Evolutionary conservation across 1,140 invertebrate genomes (phyloP).

Genomic region (Epicauta chinensis): DNA sequence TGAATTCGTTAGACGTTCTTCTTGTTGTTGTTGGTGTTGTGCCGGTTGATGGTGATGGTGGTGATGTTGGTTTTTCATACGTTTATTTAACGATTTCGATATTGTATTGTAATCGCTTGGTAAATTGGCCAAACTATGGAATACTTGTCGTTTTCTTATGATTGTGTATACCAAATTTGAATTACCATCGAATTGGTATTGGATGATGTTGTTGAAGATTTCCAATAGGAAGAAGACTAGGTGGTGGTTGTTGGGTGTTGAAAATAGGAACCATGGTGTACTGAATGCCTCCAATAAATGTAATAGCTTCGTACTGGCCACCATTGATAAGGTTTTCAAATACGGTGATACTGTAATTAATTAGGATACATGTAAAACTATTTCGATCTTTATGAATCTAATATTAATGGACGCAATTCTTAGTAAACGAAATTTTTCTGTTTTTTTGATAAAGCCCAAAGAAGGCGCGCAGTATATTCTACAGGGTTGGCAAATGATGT

Average conservation of each 20-base stretch:
- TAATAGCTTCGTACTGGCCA: constrained; percentile 93
- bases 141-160: constrained; percentile 95
- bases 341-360: constrained; percentile 91
- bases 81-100: constrained; percentile 70
- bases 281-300: constrained; percentile 98
- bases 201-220: constrained; percentile 99
- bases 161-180: constrained; percentile 99
- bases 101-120: constrained; percentile 89
- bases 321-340: constrained; percentile 98
- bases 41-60: constrained; percentile 82
- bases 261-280: constrained; percentile 98
- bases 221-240: constrained; percentile 97
- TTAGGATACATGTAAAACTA: too few relatives aligned
- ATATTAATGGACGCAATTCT: too few relatives aligned
- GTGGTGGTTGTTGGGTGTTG: constrained; percentile 93
- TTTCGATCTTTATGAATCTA: too few relatives aligned
- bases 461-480: too few relatives aligned
- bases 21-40: constrained; percentile 53
- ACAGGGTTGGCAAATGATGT: too few relatives aligned
- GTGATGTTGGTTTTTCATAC: constrained; percentile 48
- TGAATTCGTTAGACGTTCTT: constrained; percentile 19
- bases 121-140: constrained; percentile 93
- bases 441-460: too few relatives aligned
- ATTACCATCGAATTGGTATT: constrained; percentile 99
- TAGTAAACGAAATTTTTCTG: too few relatives aligned